Evolutionary conservation across 2,113 vertebrate genomes (phyloP), one percentile per base, ranked within the genome.

Genomic region (Ammodytes dubius): DNA sequence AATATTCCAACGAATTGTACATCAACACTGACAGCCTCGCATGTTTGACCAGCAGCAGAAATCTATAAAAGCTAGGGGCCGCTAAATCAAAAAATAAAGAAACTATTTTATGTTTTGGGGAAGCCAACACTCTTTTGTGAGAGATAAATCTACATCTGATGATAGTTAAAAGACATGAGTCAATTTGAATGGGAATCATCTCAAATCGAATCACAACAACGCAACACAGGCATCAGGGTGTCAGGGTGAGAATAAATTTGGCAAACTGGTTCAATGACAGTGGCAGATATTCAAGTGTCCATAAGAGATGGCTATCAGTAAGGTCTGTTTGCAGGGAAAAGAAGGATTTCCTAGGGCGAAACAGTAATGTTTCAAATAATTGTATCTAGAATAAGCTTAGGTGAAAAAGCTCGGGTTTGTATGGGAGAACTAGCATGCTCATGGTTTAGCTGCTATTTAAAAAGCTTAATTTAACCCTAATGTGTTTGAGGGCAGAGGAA

Each of bases 41-140:
- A 79, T 59, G 87, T 85, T 71, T 85, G 65, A 85, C 65, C 64
- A 67, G 59, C 60, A 69, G 14, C 80, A 87, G 81, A 86, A 73
- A 88, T 68, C 82, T 65, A 47, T 73, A 60, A 85, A 86, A 59
- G 15, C 27, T 13, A 61, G 42, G 6, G 2, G 3, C 56, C 50
- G 61, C 15, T 75, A 60, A 83, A 74, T 85, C 60, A 73, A 67
- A 73, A 67, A 84, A 82, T 65, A 80, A 63, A 7, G 54, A 13
- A 83, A 70, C 45, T 73, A 84, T 87, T 85, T 85, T 1, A 57
- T 69, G 53, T 84, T 68, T 85, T 40, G 7, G 40, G 14, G 14
- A 70, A 52, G 72, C 77, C 77, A 73, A 58, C 27, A n/a, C 27
- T 59, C 58, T 64, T 53, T 79, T 47, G 14, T 50, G 27, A 60